A percentile compares a stretch with the other conserved stretches of the same genome.
Evolutionary conservation across 2,888 invertebrate genomes (phyloP).

Genomic region (Coenonympha glycerion): DNA sequence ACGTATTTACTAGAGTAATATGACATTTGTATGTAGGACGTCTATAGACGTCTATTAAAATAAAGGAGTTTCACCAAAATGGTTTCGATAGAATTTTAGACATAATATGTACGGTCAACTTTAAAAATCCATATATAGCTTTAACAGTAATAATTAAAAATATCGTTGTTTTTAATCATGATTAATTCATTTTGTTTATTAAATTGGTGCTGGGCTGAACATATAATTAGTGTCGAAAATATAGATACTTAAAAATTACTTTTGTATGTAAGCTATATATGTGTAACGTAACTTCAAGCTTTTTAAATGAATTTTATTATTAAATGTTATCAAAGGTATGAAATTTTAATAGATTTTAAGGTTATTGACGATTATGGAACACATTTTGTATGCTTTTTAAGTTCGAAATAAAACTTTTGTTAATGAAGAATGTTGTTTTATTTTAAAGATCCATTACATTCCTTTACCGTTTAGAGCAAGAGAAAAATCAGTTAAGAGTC

Average conservation of each 20-base stretch:
- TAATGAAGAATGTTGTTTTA: constrained; percentile 33
- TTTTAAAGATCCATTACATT: constrained; percentile 1
- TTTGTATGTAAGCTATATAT: constrained; percentile 6
- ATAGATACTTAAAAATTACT: background rate
- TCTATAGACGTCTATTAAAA: no score
- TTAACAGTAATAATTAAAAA: background rate
- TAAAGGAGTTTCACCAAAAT: no score
- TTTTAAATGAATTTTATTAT: constrained; percentile 11
- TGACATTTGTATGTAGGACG: no score
- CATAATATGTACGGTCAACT: no score
- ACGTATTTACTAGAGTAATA: no score
- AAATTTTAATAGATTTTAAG: constrained; percentile 9
- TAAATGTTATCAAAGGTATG: constrained; percentile 13
- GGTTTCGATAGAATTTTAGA: no score
- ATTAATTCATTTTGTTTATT: no score
- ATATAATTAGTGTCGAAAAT: background rate
- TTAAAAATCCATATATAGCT: background rate
- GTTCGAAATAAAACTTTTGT: constrained; percentile 36
- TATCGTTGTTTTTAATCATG: no score
- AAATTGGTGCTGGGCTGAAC: no score
- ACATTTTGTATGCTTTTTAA: constrained; percentile 38
- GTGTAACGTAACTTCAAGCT: constrained; percentile 6
- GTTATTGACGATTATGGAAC: constrained; percentile 14
- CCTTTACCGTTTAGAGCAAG: no score
- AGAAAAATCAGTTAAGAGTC: no score